Evolutionary conservation across 2,797 vertebrate species (phyloP).

Genomic region (Lycodopsis pacificus): DNA sequence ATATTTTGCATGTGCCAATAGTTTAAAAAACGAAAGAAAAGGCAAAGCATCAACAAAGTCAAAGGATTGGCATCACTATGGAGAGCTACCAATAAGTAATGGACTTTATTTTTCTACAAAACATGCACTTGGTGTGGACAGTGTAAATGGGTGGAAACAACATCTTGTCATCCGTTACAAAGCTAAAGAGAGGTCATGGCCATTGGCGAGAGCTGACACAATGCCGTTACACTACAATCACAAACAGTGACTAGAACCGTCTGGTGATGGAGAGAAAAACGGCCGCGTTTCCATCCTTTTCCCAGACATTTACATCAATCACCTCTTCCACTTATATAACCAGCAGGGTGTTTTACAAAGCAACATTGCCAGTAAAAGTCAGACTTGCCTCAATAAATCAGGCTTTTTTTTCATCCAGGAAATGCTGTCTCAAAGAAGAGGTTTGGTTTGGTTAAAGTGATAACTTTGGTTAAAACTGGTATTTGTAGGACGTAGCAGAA

Average conservation of each 20-base stretch:
- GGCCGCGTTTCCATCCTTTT: not conserved
- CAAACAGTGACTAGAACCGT: slow-evolving; percentile 5
- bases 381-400: not conserved
- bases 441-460: not conserved
- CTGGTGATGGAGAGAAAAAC: slow-evolving; percentile 7
- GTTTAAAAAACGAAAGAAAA: no score
- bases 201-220: slow-evolving; percentile 5
- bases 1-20: no score
- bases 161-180: slow-evolving; percentile 31
- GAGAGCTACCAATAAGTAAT: slow-evolving; percentile 24
- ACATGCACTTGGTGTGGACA: slow-evolving; percentile 64
- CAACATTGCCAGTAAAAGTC: not conserved
- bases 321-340: not conserved
- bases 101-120: slow-evolving; percentile 67
- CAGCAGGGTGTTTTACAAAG: slow-evolving; percentile 14
- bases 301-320: not conserved
- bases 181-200: slow-evolving; percentile 16
- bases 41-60: no score
- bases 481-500: no score
- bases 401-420: not conserved
- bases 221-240: slow-evolving; percentile 17
- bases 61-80: not conserved
- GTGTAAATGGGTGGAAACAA: slow-evolving; percentile 49
- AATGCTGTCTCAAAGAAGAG: not conserved
- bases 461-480: no score